Percentiles rank a stretch among this genome's conserved stretches.
Evolutionary conservation across 2,113 vertebrate species (phyloP).

Genomic region (Prionailurus bengalensis): DNA sequence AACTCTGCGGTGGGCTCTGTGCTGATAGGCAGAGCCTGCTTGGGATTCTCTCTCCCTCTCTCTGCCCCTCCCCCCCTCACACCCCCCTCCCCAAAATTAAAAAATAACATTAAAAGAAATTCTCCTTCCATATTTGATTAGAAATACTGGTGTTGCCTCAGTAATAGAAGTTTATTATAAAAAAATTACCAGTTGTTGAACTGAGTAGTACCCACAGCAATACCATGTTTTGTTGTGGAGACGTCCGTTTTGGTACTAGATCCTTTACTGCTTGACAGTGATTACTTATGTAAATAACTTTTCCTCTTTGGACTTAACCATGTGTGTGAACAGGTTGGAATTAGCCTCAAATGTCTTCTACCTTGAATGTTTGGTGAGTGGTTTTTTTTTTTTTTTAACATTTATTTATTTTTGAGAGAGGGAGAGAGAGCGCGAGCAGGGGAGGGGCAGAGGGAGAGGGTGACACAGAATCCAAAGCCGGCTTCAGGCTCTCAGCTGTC

Average conservation of each 20-base stretch:
- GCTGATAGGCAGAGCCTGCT: too few relatives aligned
- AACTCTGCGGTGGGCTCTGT: too few relatives aligned
- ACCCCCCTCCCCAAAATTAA: too few relatives aligned
- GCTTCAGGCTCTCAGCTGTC: too few relatives aligned
- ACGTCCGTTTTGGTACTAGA: background rate
- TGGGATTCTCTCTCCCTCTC: too few relatives aligned
- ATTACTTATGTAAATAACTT: background rate
- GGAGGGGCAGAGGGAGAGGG: too few relatives aligned
- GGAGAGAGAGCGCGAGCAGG: too few relatives aligned
- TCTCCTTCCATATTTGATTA: background rate
- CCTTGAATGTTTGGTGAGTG: background rate
- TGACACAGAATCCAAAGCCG: too few relatives aligned
- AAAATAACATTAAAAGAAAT: background rate
- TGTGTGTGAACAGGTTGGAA: background rate
- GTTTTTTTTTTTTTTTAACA: background rate
- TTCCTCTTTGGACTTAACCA: background rate
- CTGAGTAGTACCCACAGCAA: background rate
- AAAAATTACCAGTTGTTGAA: background rate
- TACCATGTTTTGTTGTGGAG: background rate
- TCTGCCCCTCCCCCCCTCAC: too few relatives aligned
- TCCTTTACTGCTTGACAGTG: too few relatives aligned
- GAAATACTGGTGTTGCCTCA: background rate
- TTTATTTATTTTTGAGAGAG: too few relatives aligned
- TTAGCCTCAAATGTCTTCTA: background rate
- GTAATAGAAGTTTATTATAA: background rate